These are phyloP conservation scores for Melanerpes formicivorus DNA, from an alignment of 2,113 vertebrate genomes.

Conservation along the genomic window DNA sequence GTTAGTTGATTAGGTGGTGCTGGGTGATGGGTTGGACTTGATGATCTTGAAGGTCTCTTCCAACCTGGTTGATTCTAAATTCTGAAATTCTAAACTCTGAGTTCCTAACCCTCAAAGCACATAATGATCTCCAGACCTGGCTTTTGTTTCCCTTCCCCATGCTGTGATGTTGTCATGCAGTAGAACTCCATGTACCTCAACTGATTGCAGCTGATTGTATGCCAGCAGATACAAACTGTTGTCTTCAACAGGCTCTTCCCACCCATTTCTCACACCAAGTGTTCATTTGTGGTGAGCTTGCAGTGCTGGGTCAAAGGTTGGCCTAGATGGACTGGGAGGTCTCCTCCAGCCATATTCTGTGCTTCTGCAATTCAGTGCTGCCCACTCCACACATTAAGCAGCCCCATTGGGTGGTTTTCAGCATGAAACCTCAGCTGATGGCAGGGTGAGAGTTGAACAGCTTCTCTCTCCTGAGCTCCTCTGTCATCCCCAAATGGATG, in stretches of 20 bases:
- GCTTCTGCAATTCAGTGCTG: neutral
- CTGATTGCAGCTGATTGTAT: neutral
- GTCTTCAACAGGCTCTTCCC: fast-evolving
- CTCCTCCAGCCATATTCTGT: too few relatives aligned
- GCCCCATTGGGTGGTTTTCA: neutral
- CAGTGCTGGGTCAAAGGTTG: too few relatives aligned
- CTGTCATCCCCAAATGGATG: neutral
- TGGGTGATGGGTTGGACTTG: too few relatives aligned
- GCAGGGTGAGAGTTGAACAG: neutral
- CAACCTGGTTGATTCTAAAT: too few relatives aligned
- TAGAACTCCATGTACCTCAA: neutral
- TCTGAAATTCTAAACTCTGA: neutral
- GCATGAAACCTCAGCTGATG: neutral
- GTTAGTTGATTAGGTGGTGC: too few relatives aligned
- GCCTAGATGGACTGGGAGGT: too few relatives aligned
- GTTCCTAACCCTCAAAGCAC: neutral
- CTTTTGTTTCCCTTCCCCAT: neutral
- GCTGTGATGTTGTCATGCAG: neutral
- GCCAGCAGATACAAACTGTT: neutral
- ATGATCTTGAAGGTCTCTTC: too few relatives aligned
- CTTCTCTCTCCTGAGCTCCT: neutral
- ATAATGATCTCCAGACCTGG: neutral
- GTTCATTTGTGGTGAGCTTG: too few relatives aligned
- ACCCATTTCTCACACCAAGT: too few relatives aligned
- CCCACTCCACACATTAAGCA: neutral